Percentiles rank a stretch among this genome's conserved stretches.
These are phyloP conservation scores for Ciconia maguari DNA, from an alignment of 2,113 vertebrate species.

Conservation along the genomic window DNA sequence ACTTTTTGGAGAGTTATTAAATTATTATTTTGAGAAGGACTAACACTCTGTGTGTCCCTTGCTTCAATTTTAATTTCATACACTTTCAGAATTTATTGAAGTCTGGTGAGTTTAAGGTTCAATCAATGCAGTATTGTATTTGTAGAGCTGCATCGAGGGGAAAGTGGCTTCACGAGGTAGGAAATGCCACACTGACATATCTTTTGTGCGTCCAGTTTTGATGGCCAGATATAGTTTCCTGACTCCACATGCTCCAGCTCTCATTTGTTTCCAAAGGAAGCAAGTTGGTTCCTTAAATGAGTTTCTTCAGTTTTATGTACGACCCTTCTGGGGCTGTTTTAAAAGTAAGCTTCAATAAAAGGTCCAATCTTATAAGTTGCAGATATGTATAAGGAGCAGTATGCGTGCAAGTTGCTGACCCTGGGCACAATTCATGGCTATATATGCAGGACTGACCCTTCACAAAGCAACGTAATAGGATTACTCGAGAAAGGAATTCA, in stretches of 20 bases:
- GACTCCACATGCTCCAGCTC: slow-evolving; percentile 21
- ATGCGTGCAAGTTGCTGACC: neutral
- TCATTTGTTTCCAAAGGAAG: slow-evolving; percentile 26
- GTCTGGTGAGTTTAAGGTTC: slow-evolving; percentile 26
- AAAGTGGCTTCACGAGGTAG: slow-evolving; percentile 24
- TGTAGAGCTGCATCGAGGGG: neutral
- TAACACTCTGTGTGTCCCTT: slow-evolving; percentile 60
- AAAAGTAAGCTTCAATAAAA: neutral
- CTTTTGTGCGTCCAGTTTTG: neutral
- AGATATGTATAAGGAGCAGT: neutral
- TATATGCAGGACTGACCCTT: neutral
- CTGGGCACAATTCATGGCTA: neutral
- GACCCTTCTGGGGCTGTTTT: neutral
- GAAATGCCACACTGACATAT: slow-evolving; percentile 14
- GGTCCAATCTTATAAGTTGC: neutral
- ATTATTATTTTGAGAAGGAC: slow-evolving; percentile 76
- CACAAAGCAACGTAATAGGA: neutral
- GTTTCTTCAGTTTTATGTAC: neutral
- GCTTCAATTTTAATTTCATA: slow-evolving; percentile 68
- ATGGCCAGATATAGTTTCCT: neutral
- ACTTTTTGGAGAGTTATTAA: slow-evolving; percentile 73
- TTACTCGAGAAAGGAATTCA: neutral
- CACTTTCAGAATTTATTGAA: slow-evolving; percentile 65
- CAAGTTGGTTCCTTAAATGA: neutral
- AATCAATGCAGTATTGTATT: slow-evolving; percentile 36